Evolutionary conservation across 2,113 vertebrate genomes (phyloP).

Genomic region (Pygoscelis adeliae): DNA sequence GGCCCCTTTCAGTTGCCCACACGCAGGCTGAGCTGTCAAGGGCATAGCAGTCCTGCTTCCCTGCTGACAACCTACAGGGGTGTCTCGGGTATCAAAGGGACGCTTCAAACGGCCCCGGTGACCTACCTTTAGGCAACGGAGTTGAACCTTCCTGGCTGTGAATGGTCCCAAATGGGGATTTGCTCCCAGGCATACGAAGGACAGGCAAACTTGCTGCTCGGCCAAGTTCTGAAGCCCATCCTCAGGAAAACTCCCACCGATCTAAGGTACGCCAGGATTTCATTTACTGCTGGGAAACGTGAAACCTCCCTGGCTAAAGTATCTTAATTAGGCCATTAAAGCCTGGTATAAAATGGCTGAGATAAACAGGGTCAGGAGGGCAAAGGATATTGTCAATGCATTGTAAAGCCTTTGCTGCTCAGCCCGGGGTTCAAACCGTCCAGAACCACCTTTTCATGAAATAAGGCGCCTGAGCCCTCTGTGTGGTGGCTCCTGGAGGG

Average conservation of each 20-base stretch:
- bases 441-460: neutral
- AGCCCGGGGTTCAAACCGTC: neutral
- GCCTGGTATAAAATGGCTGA: neutral
- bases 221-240: neutral
- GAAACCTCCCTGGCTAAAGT: neutral
- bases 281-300: neutral
- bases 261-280: neutral
- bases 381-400: neutral
- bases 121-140: neutral
- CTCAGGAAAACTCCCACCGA: neutral
- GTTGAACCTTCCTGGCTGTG: neutral
- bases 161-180: neutral
- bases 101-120: neutral
- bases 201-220: neutral
- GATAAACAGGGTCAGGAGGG: neutral
- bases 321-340: constrained; percentile 32
- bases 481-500: neutral
- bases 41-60: neutral
- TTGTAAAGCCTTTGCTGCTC: neutral
- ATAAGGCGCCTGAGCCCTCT: neutral
- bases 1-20: neutral
- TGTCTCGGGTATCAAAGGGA: neutral
- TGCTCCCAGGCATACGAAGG: neutral
- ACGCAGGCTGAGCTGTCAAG: neutral
- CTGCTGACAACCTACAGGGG: neutral